Evolutionary conservation across 2,113 vertebrate species (phyloP), one percentile per base, ranked within the genome.

Genomic region (Passer domesticus): DNA sequence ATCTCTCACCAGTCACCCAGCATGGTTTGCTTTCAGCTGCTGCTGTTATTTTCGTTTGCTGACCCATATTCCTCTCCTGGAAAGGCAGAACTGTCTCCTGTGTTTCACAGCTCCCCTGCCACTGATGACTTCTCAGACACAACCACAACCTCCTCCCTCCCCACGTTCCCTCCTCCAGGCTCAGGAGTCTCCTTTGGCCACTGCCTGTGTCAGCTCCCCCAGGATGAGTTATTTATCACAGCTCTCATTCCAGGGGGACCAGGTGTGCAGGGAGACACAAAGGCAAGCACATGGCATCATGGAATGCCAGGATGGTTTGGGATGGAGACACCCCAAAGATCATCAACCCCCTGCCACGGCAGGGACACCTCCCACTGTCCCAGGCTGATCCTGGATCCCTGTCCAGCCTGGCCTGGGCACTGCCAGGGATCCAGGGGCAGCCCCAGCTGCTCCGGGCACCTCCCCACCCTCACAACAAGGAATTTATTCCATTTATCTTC

Each of bases 151-250:
- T 27, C 4, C 46, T 11, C 7, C 15, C 69, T 33, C 37, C 22
- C 60, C 67, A 4, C 3, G 7, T 2, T 53, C 58, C 30, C 68
- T 44, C 31, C 31, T 1, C 15, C 66, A 43, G 18, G 12, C 43
- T 89, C 0, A 6, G 30, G 13, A 31, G 30, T 3, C 21, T 18
- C 1, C 0, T 22, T 3, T 5, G 24, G 33, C 49, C 77, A 2
- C 15, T 50, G 56, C 35, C 52, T 22, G 5, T 0, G 17, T 0
- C 7, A 76, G 49, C 23, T 41, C 13, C 69, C 37, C 67, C 28
- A 7, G 18, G 0, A 4, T 0, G 0, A 24, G 69, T 52, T 21
- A 50, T n/a, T 55, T 15, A 8, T 12, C 68, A 24, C 4, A 33
- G 9, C 10, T 44, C 31, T 13, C 21, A 6, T 4, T 24, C 39